Base-by-base conservation (phyloP, 2,888 invertebrate species). In the Cosmopolites sordidus region DNA sequence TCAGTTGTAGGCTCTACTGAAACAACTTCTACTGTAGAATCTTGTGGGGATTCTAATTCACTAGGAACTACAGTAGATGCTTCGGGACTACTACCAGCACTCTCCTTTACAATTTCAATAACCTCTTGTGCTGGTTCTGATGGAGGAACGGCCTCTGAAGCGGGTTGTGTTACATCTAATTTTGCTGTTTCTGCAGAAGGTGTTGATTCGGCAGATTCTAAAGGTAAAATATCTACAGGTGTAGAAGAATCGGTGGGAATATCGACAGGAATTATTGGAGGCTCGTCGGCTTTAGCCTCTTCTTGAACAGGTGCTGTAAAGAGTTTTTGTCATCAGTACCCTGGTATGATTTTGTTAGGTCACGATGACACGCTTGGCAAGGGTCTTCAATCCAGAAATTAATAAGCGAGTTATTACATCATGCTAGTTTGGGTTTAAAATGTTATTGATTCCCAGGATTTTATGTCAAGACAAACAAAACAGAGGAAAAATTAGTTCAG, bases 261-360 rank as follows among this genome's bases (percentile, higher is more conserved):
- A 16, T 30, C 43, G 17, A 38, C 9, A 16, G 51, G 41, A 39
- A 22, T n/a, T n/a, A 40, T 38, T 27, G 44, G 44, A 42, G 46
- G 27, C 27, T 39, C 27, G 12, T 16, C 37, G 12, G 49, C 15
- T 43, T 42, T 38, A 38, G 29, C 43, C 46, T 46, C 51, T 46
- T 42, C 51, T 52, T 41, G 48, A 27, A n/a, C 30, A 41, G 43
- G 43, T 42, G 52, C 52, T 52, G 47, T 22, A 52, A 52, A 52
- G 43, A 52, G 51, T 42, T 47, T 9, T 43, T 46, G 16, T 47
- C 52, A 43, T 52, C 42, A 52, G 15, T 52, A 52, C 52, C 52
- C 42, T 22, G 12, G 18, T 30, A 52, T 52, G 46, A 52, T 15
- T 45, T 40, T 16, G 41, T 51, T 45, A 44, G 41, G 16, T 40